Conservation (phyloP, 2,888 invertebrate genomes). For the Hirtodrosophila duncani region DNA sequence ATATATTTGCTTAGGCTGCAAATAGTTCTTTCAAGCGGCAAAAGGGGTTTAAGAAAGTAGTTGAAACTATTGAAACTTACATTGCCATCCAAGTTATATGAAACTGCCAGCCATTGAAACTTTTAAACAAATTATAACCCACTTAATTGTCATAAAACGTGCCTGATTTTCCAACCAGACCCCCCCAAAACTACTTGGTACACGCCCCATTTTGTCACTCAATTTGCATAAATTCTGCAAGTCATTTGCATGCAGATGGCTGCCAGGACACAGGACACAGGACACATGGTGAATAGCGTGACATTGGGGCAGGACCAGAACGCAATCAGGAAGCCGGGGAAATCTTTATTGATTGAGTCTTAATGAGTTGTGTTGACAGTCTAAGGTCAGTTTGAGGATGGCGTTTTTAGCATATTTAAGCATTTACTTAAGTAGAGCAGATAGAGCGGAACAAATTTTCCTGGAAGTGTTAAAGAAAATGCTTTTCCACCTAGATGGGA, state of each 20-base stretch:
- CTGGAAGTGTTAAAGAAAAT: no score
- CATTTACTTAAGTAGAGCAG: no score
- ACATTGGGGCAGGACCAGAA: conserved; percentile 1
- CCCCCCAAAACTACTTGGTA: no score
- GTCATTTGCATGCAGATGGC: conserved; percentile 36
- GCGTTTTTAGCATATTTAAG: no score
- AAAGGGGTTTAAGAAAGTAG: no score
- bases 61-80: no score
- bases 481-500: no score
- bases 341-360: conserved; percentile 25
- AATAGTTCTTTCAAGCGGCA: no score
- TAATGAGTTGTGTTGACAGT: conserved; percentile 46
- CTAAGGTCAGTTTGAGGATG: conserved; percentile 25
- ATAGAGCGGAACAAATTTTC: no score
- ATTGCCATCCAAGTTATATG: no score
- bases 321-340: no score
- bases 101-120: no score
- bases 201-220: conserved; percentile 34
- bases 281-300: conserved; percentile 2
- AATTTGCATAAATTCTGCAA: conserved; percentile 59
- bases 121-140: background rate
- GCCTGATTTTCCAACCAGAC: conserved; percentile 11
- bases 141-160: conserved; percentile 36
- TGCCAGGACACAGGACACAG: conserved; percentile 10
- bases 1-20: conserved; percentile 46